Evolutionary conservation across 2,888 invertebrate species (phyloP), one percentile per base, ranked within the genome.

Genomic region (Tortricodes alternella): DNA sequence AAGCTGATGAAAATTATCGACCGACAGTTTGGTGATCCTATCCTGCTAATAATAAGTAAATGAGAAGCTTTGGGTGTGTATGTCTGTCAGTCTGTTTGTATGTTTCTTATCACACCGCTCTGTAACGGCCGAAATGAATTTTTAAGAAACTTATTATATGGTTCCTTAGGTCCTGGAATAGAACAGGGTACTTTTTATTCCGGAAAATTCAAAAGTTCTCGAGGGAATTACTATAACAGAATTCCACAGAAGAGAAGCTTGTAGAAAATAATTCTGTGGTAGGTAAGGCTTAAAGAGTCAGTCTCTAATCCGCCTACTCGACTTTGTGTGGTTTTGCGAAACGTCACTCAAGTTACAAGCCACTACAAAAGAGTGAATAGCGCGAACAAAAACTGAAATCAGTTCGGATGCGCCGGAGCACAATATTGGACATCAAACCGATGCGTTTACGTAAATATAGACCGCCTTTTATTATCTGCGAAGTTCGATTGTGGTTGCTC

Each of bases 371-470:
- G 74, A 72, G 71, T 70, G 71, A 75, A 70, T 65, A 60, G 74
- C 68, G 65, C 60, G 69, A 71, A 76, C 70, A 75, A 60, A 73
- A 76, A 73, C 70, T 65, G 67, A 70, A 79, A 74, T 76, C 78
- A 78, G 75, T 76, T 85, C 79, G 77, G 80, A 80, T 83, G 80
- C 76, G 75, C 76, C 67, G 63, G 71, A 74, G 76, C 73, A 83
- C 78, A 82, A 85, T 82, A 83, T 88, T 85, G 84, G 83, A 83
- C 83, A 79, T 86, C 85, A 84, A 86, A 83, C 70, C 76, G 80
- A 83, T 80, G 81, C 86, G 82, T 88, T 89, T 88, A 89, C 87
- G 88, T 89, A 89, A 89, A 89, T 87, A 89, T 80, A 77, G 82
- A 79, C 76, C 76, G 81, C 70, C 80, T 80, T 85, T 85, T 87